Evolutionary conservation across 2,888 invertebrate genomes (phyloP), one percentile per base, ranked within the genome.

Genomic region (Acronicta leporina): DNA sequence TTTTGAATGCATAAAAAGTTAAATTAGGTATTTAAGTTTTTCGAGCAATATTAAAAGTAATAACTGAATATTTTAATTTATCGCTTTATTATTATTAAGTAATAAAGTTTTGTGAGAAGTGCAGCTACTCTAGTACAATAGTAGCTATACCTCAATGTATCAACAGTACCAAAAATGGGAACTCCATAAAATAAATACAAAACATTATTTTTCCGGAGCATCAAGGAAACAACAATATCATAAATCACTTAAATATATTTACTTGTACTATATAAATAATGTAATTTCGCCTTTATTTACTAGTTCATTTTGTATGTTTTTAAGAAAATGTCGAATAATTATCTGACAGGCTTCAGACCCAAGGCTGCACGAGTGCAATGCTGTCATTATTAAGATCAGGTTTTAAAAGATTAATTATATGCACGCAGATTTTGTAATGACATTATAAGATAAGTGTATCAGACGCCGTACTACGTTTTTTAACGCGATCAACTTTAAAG

Each of bases 391-490:
- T 38, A 14, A 38, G 46, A 64, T 56, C 75, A 46, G 62, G 73
- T 75, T 75, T 64, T 63, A 52, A 56, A 69, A 75, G 60, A 73
- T 75, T 75, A 75, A 75, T 75, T 73, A 64, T 60, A 50, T 67
- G 20, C 58, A 54, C 54, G 42, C 54, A 54, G 53, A 69, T 60
- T 75, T 75, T 63, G 51, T 46, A 59, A 60, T 40, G 15, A 52
- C 64, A 73, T 33, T 47, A 40, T 46, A 52, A 49, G 70, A 52
- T 30, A 68, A 52, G 42, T 55, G 30, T 65, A 40, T 59, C 44
- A 54, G 40, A 38, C 6, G n/a, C 11, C 3, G 33, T 33, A 33
- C 20, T 20, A 20, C n/a, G n/a, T n/a, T n/a, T n/a, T n/a, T n/a
- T n/a, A n/a, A n/a, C n/a, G n/a, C n/a, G n/a, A n/a, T n/a, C n/a